These are phyloP conservation scores for Linnaemya vulpina DNA, from an alignment of 2,888 invertebrate species.

Conservation along the genomic window DNA sequence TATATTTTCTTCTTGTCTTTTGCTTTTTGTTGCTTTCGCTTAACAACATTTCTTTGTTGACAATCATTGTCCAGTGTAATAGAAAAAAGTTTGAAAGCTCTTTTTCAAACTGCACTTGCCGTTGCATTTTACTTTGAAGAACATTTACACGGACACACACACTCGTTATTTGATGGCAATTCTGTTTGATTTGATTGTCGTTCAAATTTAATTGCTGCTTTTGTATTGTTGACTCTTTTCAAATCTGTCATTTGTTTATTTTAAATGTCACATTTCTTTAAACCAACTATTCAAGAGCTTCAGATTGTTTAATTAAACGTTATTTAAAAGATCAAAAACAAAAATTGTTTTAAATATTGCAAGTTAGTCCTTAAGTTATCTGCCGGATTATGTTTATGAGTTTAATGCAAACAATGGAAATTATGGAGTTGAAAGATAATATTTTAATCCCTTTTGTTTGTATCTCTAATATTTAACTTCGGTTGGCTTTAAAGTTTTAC, in stretches of 20 bases:
- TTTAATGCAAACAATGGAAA: conserved; percentile 14
- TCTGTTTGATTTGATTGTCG: conserved; percentile 60
- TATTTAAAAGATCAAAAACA: neutral
- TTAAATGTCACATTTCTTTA: conserved; percentile 40
- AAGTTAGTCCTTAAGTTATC: neutral
- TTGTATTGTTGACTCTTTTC: conserved; percentile 31
- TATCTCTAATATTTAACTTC: neutral
- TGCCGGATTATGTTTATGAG: conserved; percentile 7
- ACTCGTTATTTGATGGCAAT: conserved; percentile 42
- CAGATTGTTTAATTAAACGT: neutral
- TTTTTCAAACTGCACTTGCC: conserved; percentile 51
- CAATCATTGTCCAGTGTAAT: conserved; percentile 42
- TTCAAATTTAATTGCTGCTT: conserved; percentile 63
- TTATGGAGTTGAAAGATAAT: neutral
- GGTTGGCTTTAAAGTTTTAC: neutral
- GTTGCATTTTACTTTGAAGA: conserved; percentile 17
- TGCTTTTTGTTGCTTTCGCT: conserved; percentile 16
- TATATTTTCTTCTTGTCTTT: neutral
- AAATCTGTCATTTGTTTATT: conserved; percentile 46
- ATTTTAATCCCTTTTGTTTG: conserved; percentile 6
- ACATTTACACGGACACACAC: conserved; percentile 41
- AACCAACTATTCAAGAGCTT: conserved; percentile 15
- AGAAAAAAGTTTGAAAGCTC: conserved; percentile 39
- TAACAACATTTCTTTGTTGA: conserved; percentile 48
- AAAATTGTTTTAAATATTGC: neutral